Evolutionary conservation across 2,797 vertebrate genomes (phyloP), one percentile per base, ranked within the genome.

Genomic region (Anniella stebbinsi): DNA sequence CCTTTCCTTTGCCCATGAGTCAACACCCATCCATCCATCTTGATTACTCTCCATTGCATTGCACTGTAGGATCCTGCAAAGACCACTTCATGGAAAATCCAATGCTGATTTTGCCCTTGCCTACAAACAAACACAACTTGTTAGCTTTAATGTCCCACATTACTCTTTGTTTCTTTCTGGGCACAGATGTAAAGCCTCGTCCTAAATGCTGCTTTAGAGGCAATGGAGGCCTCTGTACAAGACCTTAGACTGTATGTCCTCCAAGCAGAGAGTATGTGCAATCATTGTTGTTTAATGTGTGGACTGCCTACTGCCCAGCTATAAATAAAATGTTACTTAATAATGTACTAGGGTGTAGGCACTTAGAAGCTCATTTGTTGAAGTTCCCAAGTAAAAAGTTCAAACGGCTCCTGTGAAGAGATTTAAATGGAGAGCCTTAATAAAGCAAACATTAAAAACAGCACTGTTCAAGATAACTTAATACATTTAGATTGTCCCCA

Each of bases 401-500:
- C 15, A 82, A 82, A 33, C 48, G n/a, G 28, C 33, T 45, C 78
- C 12, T 73, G 28, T 57, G n/a, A 78, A 78, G 11, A 25, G 54
- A 25, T 9, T 63, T 81, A 88, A 73, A 81, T 38, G 5, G 30
- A 69, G n/a, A 81, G 25, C 17, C 36, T 81, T 81, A 72, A 81
- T 81, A 41, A 70, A 88, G 66, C n/a, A 57, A 80, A 88, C 48
- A 41, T 2, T 60, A 36, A 70, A 72, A 80, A 36, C 67, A 70
- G 80, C 11, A 41, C 10, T 73, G 30, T 57, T 80, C 18, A 33
- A 33, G 38, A 63, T 38, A 70, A 38, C 70, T 88, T 73, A 83
- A 88, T 83, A 48, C 51, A 75, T 69, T 81, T 45, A 83, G 80
- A 88, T 63, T 63, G 10, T 70, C 70, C 87, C 69, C 33, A 63